Evolutionary conservation across 2,888 invertebrate species (phyloP).

Genomic region (Drosophila merina): DNA sequence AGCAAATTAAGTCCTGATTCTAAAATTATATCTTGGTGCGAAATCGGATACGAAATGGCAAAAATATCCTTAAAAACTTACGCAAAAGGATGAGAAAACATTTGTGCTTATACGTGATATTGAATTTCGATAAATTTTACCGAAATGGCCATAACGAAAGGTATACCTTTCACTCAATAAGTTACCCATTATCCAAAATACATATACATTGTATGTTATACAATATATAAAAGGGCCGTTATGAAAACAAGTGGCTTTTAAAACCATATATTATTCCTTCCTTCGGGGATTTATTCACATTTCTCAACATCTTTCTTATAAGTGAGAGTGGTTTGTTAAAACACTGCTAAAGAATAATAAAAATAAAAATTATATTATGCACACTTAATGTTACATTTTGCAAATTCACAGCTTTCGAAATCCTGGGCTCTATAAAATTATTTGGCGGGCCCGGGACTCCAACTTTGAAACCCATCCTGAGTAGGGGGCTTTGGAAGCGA

Average conservation of each 20-base stretch:
- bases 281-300: slow-evolving; percentile 1
- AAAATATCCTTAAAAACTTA: too few species aligned
- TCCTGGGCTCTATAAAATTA: slow-evolving; percentile 33
- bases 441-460: not conserved
- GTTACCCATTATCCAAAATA: too few species aligned
- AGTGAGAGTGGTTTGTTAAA: slow-evolving; percentile 29
- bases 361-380: slow-evolving; percentile 45
- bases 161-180: too few species aligned
- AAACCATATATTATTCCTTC: not conserved
- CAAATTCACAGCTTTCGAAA: slow-evolving; percentile 66
- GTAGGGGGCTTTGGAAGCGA: slow-evolving; percentile 6
- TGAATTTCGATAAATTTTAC: too few species aligned
- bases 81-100: too few species aligned
- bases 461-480: slow-evolving; percentile 15
- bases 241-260: not conserved
- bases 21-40: too few species aligned
- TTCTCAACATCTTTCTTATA: slow-evolving; percentile 1
- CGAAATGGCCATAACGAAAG: too few species aligned
- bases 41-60: too few species aligned
- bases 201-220: too few species aligned
- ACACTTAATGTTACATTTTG: slow-evolving; percentile 44
- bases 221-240: too few species aligned
- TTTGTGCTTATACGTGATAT: too few species aligned
- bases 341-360: slow-evolving; percentile 47
- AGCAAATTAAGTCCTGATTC: too few species aligned